Base-by-base conservation (phyloP, 2,888 invertebrate species). In the Erynnis tages region DNA sequence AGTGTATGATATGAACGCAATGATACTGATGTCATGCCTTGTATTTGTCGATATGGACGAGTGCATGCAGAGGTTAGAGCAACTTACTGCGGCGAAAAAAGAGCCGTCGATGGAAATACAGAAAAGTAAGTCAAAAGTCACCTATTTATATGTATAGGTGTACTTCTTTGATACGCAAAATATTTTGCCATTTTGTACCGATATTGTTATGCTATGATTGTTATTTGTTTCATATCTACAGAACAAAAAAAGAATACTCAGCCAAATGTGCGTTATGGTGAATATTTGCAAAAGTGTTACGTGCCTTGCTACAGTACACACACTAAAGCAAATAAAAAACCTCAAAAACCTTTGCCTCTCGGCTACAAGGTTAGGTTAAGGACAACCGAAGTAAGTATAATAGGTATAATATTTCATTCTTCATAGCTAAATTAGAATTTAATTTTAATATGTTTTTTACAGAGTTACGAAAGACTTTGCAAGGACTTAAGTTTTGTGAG, bases 41-140 rank as follows among this genome's bases (percentile, higher is more conserved):
- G 85, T 85, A 2, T 85, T 80, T 56, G 76, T 87, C 58, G 88
- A 88, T 62, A 63, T 85, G 47, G 74, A 80, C 0, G 84, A 84
- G 60, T 86, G 85, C 54, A 54, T 80, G 27, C 58, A 78, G 40
- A 60, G 52, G 25, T 60, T 88, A 14, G 65, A 76, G 17, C 69
- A 74, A 14, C 55, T 84, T 43, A 76, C 79, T 3, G 55, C 67
- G 29, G 54, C 55, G 2, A 55, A 69, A 8, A 67, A 66, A 46
- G 27, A 58, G 17, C 60, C 62, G 4, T 53, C 62, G 16, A 23
- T 53, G 5, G 35, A 60, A 2, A 53, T 47, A n/a, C 60, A 57
- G 50, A 60, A 62, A 66, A 74, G 77, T 75, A 60, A 61, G 71
- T 61, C n/a, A n/a, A n/a, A n/a, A n/a, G n/a, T n/a, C n/a, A n/a